Conservation (phyloP, 2,888 invertebrate species). For the Aleiodes testaceus region DNA sequence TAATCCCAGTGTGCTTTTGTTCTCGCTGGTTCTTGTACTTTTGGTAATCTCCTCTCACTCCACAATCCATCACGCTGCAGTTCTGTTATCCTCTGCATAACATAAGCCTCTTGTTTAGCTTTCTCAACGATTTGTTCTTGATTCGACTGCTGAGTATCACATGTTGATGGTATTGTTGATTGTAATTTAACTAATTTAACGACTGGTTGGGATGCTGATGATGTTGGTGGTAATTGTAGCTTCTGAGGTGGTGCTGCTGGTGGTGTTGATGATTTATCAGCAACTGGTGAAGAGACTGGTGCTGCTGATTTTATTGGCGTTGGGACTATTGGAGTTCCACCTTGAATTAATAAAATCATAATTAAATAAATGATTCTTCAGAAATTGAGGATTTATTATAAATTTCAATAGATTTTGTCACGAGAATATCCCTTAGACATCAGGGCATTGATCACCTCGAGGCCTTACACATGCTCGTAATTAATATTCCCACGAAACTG, state of each 20-base stretch:
- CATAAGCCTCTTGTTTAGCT: slow-evolving; percentile 94
- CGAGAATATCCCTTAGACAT: slow-evolving; percentile 55
- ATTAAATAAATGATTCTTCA: background rate
- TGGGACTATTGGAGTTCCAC: slow-evolving; percentile 75
- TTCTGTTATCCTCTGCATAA: slow-evolving; percentile 93
- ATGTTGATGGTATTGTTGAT: slow-evolving; percentile 54
- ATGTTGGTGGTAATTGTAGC: slow-evolving; percentile 39
- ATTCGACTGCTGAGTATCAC: slow-evolving; percentile 69
- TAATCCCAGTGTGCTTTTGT: slow-evolving; percentile 99
- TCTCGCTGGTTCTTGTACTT: slow-evolving; percentile 91
- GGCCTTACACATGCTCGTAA: slow-evolving; percentile 63
- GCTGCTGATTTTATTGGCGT: slow-evolving; percentile 46
- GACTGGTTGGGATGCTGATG: slow-evolving; percentile 62
- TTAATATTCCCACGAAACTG: slow-evolving; percentile 58
- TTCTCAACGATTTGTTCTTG: slow-evolving; percentile 89
- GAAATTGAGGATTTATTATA: background rate
- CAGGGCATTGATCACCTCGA: slow-evolving; percentile 50
- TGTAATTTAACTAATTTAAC: slow-evolving; percentile 69
- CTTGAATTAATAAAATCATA: slow-evolving; percentile 64
- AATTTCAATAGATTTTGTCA: slow-evolving; percentile 37
- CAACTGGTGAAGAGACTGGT: slow-evolving; percentile 42
- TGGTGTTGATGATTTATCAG: slow-evolving; percentile 42
- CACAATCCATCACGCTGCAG: slow-evolving; percentile 95
- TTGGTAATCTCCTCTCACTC: slow-evolving; percentile 93
- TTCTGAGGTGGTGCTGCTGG: slow-evolving; percentile 37